Evolutionary conservation across 2,888 invertebrate species (phyloP).

Genomic region (Machimus atricapillus): DNA sequence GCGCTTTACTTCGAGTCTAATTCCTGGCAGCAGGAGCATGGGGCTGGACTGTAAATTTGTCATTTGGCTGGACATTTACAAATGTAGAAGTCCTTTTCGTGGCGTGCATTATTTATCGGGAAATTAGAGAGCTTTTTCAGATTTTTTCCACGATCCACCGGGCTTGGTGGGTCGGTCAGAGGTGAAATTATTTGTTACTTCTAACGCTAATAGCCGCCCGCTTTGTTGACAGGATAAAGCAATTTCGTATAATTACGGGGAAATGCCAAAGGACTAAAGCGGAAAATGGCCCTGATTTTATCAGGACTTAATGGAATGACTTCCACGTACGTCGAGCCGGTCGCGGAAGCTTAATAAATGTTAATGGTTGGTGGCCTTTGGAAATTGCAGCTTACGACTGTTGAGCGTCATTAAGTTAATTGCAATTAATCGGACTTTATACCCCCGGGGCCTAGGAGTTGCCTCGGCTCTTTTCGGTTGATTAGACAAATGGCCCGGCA

Average conservation of each 20-base stretch:
- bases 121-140: background rate
- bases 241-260: background rate
- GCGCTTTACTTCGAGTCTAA: background rate
- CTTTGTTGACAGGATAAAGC: background rate
- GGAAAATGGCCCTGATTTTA: background rate
- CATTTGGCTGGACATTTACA: background rate
- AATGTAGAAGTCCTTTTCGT: background rate
- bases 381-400: background rate
- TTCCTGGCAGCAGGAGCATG: background rate
- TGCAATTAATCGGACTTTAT: background rate
- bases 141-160: background rate
- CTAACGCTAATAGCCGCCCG: background rate
- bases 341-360: background rate
- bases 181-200: background rate
- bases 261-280: slow-evolving; percentile 6
- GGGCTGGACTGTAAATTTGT: background rate
- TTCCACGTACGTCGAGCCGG: background rate
- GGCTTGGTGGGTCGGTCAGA: background rate
- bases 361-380: background rate
- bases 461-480: background rate
- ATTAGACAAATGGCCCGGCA: background rate
- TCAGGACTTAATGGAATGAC: background rate
- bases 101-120: background rate
- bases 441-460: background rate
- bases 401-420: background rate